Percentiles rank a stretch among this genome's conserved stretches.
These are phyloP conservation scores for Sabellastarte sp. DNA, from an alignment of 2,888 invertebrate species.

Conservation along the genomic window DNA sequence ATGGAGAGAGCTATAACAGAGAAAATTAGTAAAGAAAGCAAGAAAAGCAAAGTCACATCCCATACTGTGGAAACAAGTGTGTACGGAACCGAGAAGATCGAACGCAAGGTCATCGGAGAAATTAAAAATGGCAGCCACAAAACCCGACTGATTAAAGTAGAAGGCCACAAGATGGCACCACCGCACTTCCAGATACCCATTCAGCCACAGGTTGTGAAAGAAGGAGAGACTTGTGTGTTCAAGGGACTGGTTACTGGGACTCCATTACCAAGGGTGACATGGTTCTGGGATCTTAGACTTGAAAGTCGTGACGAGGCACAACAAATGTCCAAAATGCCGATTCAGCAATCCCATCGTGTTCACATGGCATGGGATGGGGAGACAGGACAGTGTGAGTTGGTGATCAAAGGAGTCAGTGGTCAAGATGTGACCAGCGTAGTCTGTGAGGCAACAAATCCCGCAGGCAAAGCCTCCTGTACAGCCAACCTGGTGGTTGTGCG, in stretches of 20 bases:
- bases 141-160: background rate
- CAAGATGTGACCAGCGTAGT: slow-evolving; percentile 84
- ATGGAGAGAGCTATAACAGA: no score
- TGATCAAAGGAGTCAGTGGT: slow-evolving; percentile 77
- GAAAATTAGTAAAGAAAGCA: slow-evolving; percentile 25
- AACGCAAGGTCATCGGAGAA: background rate
- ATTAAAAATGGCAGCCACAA: background rate
- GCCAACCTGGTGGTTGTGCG: slow-evolving; percentile 70
- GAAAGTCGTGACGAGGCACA: background rate
- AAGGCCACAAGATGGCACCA: slow-evolving; percentile 1
- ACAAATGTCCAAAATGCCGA: background rate
- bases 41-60: slow-evolving; percentile 11
- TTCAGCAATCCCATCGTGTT: background rate
- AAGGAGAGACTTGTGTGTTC: slow-evolving; percentile 71
- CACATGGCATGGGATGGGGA: slow-evolving; percentile 38
- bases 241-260: slow-evolving; percentile 76
- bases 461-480: slow-evolving; percentile 79
- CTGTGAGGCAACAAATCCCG: slow-evolving; percentile 83
- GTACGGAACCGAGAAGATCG: slow-evolving; percentile 8
- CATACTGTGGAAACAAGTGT: background rate
- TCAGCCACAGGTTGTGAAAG: slow-evolving; percentile 54
- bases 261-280: slow-evolving; percentile 69
- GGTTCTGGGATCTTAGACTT: slow-evolving; percentile 67
- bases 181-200: slow-evolving; percentile 21
- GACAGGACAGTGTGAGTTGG: slow-evolving; percentile 69